Base-by-base conservation (phyloP, 2,797 vertebrate species). In the Geotrypetes seraphini region DNA sequence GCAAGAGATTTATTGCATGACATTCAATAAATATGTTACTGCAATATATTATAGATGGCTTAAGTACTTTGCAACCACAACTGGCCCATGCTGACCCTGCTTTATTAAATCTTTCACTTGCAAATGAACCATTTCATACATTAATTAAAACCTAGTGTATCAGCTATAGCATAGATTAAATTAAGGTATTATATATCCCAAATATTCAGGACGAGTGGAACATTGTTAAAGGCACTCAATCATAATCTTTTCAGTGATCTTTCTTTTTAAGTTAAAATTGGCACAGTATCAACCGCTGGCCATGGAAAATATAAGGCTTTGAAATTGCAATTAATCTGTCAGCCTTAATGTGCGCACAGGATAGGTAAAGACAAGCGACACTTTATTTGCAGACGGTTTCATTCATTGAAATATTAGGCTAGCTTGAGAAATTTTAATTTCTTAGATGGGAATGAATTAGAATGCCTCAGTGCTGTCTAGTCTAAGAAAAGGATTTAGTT, bases 71-170 rank as follows among this genome's bases (percentile, higher is more conserved):
- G 61, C 57, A 71, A 65, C 71, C 68, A 64, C 62, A 60, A 50
- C 55, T 64, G 66, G 66, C 63, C 64, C 49, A 26, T 16, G 28
- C 47, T 66, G 57, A 69, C 60, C 69, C 61, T 47, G 44, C 57
- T 57, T 71, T 58, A 75, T 78, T 75, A 78, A 76, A 70, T 57
- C 64, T 69, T 65, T 57, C 67, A 54, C 53, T 79, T 71, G 61
- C 71, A 68, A 68, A 69, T 71, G 69, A 76, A 53, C 69, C 49
- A 63, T 65, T 68, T 73, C 63, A 60, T 60, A 43, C 56, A 44
- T 69, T 63, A 63, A 65, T 60, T 54, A 51, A 56, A 61, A 32
- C 24, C 36, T 58, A 53, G 28, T 71, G 56, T 55, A 66, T 63
- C 13, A 37, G 43, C 10, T 27, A 39, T 43, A 53, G 68, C 22